A percentile compares a stretch with the other conserved stretches of the same genome.
phyloP scores from a whole-genome alignment of 1,140 invertebrate genomes.

The Aphelenchoides fujianensis region DNA sequence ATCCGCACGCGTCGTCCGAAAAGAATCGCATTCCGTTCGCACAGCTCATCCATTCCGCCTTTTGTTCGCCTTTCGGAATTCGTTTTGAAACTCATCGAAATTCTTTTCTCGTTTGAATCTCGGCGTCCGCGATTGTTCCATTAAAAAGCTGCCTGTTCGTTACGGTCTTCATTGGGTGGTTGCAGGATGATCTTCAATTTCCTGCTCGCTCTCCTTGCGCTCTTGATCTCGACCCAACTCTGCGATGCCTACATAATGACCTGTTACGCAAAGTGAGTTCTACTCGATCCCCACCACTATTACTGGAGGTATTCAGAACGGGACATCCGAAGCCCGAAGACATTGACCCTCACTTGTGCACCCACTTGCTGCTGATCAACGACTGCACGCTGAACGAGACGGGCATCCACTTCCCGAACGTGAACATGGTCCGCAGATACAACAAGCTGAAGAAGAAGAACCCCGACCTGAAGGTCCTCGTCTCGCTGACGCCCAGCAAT shows the following conservation, averaged over 20 bases:
- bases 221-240: neutral
- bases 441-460: slow-evolving; percentile 26
- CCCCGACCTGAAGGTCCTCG: slow-evolving; percentile 25
- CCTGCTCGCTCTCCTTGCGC: too few species aligned
- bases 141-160: too few species aligned
- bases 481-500: slow-evolving; percentile 32
- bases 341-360: slow-evolving; percentile 36
- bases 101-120: too few species aligned
- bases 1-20: too few species aligned
- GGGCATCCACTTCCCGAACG: slow-evolving; percentile 12
- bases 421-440: slow-evolving; percentile 11
- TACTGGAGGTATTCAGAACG: slow-evolving; percentile 17
- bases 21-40: too few species aligned
- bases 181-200: too few species aligned
- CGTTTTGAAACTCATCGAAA: too few species aligned
- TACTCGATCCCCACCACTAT: neutral
- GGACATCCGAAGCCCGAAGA: slow-evolving; percentile 20
- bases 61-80: too few species aligned
- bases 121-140: too few species aligned
- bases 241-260: slow-evolving; percentile 4
- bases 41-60: too few species aligned
- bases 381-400: slow-evolving; percentile 9
- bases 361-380: slow-evolving; percentile 35
- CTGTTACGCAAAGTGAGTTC: slow-evolving; percentile 19
- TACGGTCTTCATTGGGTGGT: too few species aligned